Evolutionary conservation across 2,888 invertebrate species (phyloP), one percentile per base, ranked within the genome.

Genomic region (Homarus gammarus): DNA sequence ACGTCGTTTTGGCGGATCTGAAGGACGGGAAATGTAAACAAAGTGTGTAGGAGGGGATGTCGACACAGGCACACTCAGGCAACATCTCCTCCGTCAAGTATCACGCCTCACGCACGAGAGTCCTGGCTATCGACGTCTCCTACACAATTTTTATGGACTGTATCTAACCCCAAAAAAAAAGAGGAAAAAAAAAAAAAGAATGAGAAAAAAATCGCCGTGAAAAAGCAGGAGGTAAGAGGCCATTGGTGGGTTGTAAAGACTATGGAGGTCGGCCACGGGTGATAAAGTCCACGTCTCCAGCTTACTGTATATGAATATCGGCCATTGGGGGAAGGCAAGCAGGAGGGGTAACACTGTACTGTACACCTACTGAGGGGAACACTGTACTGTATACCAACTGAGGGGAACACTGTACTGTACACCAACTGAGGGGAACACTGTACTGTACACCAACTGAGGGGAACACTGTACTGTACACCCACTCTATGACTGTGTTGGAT

Each of bases 1-100:
- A 27, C 75, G 40, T 33, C 44, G 75, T 75, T 40, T n/a, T 40
- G 44, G 44, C 40, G 31, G 44, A 75, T 40, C n/a, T 40, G 44
- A 49, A 75, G 75, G 44, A 75, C n/a, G 38, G 22, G 40, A 40
- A 44, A 27, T 75, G 75, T 75, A 75, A 75, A 44, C 75, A 75
- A 75, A 27, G 44, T 8, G 6, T 33, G n/a, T 27, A 18, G 75
- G 12, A 12, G 75, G n/a, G 22, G 75, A 44, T 12, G 75, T 1
- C 38, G 73, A 36, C 36, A 36, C 36, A 27, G 64, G 27, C 27
- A 27, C 27, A 10, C n/a, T n/a, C 8, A 27, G 3, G 64, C 5
- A 64, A 8, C 64, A n/a, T 27, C 64, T 64, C 27, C 31, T 75
- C 44, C 10, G 44, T 44, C 44, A 40, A 75, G 44, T 27, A 40